A percentile compares a stretch with the other conserved stretches of the same genome.
phyloP scores from a whole-genome alignment of 2,113 vertebrate species.

The Candoia aspera region DNA sequence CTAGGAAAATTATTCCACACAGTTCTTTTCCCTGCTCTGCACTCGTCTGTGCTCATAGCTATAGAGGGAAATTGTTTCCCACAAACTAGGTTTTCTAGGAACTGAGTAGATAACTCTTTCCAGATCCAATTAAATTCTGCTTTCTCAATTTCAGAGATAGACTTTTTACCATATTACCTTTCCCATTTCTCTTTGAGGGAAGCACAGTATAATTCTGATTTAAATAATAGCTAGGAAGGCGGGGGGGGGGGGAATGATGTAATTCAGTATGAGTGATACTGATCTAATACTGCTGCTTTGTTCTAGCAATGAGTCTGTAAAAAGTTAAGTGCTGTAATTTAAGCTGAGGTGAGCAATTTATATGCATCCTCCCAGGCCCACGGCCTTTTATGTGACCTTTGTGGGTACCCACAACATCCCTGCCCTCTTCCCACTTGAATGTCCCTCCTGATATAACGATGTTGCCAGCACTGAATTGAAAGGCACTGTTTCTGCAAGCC shows the following conservation, averaged over 20 bases:
- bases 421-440: not conserved
- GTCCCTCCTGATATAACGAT: not conserved
- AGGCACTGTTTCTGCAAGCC: not conserved
- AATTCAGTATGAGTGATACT: not conserved
- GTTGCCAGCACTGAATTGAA: not conserved
- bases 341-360: not conserved
- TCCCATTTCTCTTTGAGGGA: not conserved
- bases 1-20: not conserved
- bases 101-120: not conserved
- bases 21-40: not conserved
- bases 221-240: not conserved
- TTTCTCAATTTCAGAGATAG: not conserved
- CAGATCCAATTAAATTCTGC: not conserved
- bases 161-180: not conserved
- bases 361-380: not conserved
- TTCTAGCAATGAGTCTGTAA: not conserved
- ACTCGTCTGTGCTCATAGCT: not conserved
- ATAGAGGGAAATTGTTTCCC: not conserved
- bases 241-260: not conserved
- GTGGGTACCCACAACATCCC: not conserved
- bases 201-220: not conserved
- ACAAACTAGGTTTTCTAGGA: not conserved
- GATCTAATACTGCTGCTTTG: not conserved
- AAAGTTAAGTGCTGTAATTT: not conserved
- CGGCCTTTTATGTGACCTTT: not conserved